Conservation (phyloP, 2,113 vertebrate genomes). For the Poeciliopsis retropinna region DNA sequence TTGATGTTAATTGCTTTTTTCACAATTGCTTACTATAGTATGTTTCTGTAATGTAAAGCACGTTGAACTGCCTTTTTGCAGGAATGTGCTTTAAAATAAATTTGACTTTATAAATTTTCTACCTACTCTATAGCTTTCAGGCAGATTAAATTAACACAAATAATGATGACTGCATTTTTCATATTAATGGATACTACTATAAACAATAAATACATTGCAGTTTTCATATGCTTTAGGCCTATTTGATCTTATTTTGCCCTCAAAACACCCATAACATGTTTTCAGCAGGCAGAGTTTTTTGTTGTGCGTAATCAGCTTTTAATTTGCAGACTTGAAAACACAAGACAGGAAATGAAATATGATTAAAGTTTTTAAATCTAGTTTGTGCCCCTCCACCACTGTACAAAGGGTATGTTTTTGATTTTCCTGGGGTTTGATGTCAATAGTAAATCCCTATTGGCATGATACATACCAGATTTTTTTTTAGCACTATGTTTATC, state of each 20-base stretch:
- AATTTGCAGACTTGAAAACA: background rate
- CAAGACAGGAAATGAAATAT: background rate
- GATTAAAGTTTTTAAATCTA: background rate
- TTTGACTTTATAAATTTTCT: background rate
- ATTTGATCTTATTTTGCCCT: slow-evolving; percentile 15
- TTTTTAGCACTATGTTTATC: slow-evolving; percentile 49
- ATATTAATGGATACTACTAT: slow-evolving; percentile 9
- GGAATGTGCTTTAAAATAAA: no score
- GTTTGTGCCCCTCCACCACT: background rate
- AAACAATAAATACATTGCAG: slow-evolving; percentile 21
- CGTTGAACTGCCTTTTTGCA: no score
- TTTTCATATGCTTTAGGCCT: slow-evolving; percentile 29
- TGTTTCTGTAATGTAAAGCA: no score
- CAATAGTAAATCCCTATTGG: slow-evolving; percentile 41
- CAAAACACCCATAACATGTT: slow-evolving; percentile 35
- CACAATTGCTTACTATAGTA: no score
- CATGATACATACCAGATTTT: slow-evolving; percentile 57
- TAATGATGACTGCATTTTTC: slow-evolving; percentile 11
- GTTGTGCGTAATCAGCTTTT: background rate
- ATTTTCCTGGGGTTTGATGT: slow-evolving; percentile 15
- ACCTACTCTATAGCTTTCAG: slow-evolving; percentile 33
- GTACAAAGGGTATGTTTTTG: slow-evolving; percentile 15
- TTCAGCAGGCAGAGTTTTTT: background rate
- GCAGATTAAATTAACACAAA: slow-evolving; percentile 55
- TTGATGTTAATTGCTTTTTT: no score